Conservation (phyloP, 1,140 invertebrate species). For the Drosophila prosaltans region DNA sequence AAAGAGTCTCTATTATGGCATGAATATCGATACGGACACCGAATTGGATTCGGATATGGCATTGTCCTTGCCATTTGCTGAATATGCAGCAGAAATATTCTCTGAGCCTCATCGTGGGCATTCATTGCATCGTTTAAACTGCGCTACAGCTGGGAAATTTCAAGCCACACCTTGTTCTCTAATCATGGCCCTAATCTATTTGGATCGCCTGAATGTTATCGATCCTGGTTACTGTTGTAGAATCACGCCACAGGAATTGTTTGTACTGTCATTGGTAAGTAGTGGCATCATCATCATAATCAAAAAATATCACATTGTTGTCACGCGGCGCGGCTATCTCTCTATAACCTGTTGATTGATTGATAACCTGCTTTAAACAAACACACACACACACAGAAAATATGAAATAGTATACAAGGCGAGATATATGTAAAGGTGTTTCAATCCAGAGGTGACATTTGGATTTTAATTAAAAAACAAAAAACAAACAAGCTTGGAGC, state of each 20-base stretch:
- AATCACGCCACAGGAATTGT: conserved; percentile 94
- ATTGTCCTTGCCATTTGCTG: conserved; percentile 83
- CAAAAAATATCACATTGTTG: not conserved
- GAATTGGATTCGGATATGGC: conserved; percentile 80
- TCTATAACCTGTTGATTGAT: conserved; percentile 69
- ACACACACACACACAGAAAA: not conserved
- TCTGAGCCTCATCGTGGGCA: conserved; percentile 87
- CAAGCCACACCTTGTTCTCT: conserved; percentile 94
- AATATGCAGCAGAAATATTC: conserved; percentile 92
- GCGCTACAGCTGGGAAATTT: conserved; percentile 91
- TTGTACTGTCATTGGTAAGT: conserved; percentile 95
- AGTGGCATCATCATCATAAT: not conserved
- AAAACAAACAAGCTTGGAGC: not conserved
- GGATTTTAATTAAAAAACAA: not conserved
- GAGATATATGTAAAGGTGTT: not conserved
- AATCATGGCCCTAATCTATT: conserved; percentile 92
- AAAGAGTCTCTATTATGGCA: conserved; percentile 94
- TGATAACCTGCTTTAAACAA: conserved; percentile 39
- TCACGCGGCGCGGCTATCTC: conserved; percentile 6
- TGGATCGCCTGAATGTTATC: conserved; percentile 91
- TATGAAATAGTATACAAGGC: not conserved
- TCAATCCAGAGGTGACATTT: not conserved
- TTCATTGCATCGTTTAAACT: conserved; percentile 91
- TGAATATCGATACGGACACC: conserved; percentile 86
- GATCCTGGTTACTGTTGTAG: conserved; percentile 92